phyloP scores from a whole-genome alignment of 2,113 vertebrate species.

The Lophura nycthemera region DNA sequence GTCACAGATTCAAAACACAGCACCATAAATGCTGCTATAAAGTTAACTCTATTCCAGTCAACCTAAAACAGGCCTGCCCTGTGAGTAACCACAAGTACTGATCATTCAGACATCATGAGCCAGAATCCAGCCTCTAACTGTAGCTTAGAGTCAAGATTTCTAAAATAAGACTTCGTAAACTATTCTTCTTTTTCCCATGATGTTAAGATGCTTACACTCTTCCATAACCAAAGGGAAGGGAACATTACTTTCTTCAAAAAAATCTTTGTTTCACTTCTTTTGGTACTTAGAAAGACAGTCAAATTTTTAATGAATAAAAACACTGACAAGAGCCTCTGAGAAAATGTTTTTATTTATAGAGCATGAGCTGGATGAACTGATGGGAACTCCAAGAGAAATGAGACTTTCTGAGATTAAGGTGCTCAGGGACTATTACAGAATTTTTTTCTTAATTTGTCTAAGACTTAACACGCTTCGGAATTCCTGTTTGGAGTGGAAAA shows the following conservation, averaged over 20 bases:
- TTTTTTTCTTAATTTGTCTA: constrained; percentile 39
- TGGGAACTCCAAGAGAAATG: not conserved
- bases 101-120: not conserved
- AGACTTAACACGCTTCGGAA: constrained; percentile 27
- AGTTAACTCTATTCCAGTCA: not conserved
- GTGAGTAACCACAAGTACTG: not conserved
- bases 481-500: constrained; percentile 16
- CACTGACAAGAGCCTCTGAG: not conserved
- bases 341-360: not conserved
- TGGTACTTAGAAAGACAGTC: not conserved
- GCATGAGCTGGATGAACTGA: not conserved
- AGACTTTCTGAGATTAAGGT: constrained; percentile 21
- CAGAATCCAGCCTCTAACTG: not conserved
- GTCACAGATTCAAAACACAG: not conserved
- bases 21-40: not conserved
- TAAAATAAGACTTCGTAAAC: not conserved
- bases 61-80: not conserved
- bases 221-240: not conserved
- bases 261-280: not conserved
- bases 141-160: not conserved
- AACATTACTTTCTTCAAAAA: not conserved
- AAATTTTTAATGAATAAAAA: not conserved
- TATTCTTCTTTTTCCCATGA: not conserved
- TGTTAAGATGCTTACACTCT: not conserved
- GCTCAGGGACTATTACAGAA: not conserved